phyloP scores from a whole-genome alignment of 2,113 vertebrate species.

The Crocuta crocuta region DNA sequence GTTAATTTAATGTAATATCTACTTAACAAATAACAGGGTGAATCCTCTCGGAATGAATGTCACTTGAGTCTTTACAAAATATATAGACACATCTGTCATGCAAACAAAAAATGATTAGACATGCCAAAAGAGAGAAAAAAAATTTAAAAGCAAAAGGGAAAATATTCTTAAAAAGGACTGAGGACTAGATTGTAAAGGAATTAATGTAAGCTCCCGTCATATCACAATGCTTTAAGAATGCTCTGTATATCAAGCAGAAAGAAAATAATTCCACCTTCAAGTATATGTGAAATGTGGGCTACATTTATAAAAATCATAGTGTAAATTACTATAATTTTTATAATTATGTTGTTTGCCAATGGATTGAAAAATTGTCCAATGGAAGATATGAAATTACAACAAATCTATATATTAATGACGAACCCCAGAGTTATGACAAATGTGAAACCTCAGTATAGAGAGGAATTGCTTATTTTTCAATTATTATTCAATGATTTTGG shows the following conservation, averaged over 20 bases:
- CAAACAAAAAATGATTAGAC: background rate
- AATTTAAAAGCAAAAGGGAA: background rate
- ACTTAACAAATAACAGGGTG: background rate
- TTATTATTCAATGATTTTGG: background rate
- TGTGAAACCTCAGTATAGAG: background rate
- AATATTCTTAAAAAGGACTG: background rate
- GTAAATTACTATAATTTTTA: background rate
- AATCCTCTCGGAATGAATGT: background rate
- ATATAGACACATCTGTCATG: background rate
- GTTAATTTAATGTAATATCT: background rate
- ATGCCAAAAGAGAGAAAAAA: background rate
- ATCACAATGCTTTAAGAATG: background rate
- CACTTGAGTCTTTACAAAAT: background rate
- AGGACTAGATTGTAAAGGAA: background rate
- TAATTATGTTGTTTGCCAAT: background rate
- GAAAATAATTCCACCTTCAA: background rate
- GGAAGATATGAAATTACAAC: background rate
- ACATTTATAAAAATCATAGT: background rate
- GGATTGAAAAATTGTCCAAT: background rate
- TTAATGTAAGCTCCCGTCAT: background rate
- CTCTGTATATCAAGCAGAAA: background rate
- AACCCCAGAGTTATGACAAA: background rate
- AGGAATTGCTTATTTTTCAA: background rate
- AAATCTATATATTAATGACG: background rate
- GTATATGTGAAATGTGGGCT: background rate